Evolutionary conservation across 2,888 invertebrate species (phyloP).

Genomic region (Chaitophorus viminalis): DNA sequence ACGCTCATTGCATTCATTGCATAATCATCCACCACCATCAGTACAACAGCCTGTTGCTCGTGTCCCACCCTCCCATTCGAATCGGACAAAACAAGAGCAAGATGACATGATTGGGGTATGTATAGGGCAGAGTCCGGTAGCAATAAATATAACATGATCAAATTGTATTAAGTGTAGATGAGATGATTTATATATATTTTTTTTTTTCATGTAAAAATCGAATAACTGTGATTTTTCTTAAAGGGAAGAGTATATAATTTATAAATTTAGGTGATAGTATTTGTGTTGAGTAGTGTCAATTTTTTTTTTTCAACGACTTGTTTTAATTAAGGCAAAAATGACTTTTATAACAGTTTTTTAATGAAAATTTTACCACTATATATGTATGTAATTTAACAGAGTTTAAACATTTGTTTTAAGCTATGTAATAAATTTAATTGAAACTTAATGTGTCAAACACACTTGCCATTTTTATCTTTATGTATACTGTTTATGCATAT

Average conservation of each 20-base stretch:
- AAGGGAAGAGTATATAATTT: conserved; percentile 31
- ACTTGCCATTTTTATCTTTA: conserved; percentile 48
- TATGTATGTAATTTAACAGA: not conserved
- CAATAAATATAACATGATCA: conserved; percentile 58
- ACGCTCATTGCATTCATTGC: conserved; percentile 56
- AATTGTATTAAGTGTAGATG: conserved; percentile 35
- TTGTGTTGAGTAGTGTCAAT: conserved; percentile 7
- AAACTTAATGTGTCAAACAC: not conserved
- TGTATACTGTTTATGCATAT: not conserved
- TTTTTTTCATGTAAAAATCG: conserved; percentile 18
- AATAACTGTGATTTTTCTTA: conserved; percentile 56
- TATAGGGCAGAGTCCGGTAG: conserved; percentile 60
- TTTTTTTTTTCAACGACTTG: not conserved
- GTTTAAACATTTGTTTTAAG: not conserved
- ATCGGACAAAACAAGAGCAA: conserved; percentile 60
- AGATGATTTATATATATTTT: conserved; percentile 29
- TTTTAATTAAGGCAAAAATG: not conserved
- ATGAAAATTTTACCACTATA: not conserved
- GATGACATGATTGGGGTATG: conserved; percentile 60
- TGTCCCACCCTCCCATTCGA: conserved; percentile 47
- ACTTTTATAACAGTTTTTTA: conserved; percentile 15
- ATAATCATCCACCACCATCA: conserved; percentile 44
- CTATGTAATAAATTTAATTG: conserved; percentile 10
- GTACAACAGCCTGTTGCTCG: conserved; percentile 55
- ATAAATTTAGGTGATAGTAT: conserved; percentile 30